A percentile compares a stretch with the other conserved stretches of the same genome.
Evolutionary conservation across 2,113 vertebrate species (phyloP).

Genomic region (Misgurnus anguillicaudatus): DNA sequence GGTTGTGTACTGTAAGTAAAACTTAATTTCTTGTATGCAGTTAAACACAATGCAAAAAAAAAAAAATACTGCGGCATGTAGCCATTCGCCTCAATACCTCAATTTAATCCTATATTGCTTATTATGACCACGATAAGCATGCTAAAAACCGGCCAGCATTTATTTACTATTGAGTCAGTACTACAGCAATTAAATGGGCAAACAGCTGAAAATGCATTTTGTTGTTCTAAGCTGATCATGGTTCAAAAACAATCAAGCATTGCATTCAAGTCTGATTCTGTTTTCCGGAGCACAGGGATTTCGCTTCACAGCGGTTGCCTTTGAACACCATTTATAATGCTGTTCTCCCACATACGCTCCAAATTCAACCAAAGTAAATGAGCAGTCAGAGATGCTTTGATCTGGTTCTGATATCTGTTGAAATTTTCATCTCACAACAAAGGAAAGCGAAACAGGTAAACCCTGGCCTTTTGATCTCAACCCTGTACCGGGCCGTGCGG

Average conservation of each 20-base stretch:
- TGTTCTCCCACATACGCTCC: background rate
- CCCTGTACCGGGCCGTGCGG: conserved; percentile 14
- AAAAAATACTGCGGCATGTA: too few relatives aligned
- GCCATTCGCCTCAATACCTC: too few relatives aligned
- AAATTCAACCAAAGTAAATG: conserved; percentile 44
- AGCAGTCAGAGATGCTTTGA: conserved; percentile 48
- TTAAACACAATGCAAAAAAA: too few relatives aligned
- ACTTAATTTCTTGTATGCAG: too few relatives aligned
- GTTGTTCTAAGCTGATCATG: background rate
- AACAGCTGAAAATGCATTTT: background rate
- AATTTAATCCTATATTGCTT: too few relatives aligned
- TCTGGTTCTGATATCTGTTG: conserved; percentile 45
- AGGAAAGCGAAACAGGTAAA: conserved; percentile 52
- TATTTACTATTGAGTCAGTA: background rate
- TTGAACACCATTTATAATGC: conserved; percentile 11
- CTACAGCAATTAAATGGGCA: background rate
- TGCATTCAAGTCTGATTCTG: conserved; percentile 19
- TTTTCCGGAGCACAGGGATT: background rate
- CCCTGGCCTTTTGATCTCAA: conserved; percentile 58
- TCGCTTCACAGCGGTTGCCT: conserved; percentile 18
- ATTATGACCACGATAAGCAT: background rate
- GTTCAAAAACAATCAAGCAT: conserved; percentile 16
- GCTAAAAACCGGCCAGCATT: background rate
- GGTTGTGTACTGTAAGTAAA: too few relatives aligned
- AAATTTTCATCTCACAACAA: conserved; percentile 55